These are phyloP conservation scores for Gymnocheta viridis DNA, from an alignment of 2,888 invertebrate species.

Conservation along the genomic window DNA sequence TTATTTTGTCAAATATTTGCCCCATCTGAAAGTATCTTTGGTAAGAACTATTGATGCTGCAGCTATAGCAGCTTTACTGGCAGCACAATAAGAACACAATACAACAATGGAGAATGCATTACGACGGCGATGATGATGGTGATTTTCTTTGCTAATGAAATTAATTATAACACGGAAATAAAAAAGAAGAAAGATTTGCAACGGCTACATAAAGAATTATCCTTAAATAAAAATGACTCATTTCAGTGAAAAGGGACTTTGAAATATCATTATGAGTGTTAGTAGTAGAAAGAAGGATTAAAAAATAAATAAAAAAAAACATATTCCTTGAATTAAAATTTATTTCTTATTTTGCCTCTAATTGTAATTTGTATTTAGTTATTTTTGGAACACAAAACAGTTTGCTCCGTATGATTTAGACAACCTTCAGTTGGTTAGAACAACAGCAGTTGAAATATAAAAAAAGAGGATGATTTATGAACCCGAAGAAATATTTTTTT, in stretches of 20 bases:
- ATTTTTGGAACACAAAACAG: slow-evolving; percentile 44
- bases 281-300: slow-evolving; percentile 28
- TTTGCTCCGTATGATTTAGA: slow-evolving; percentile 38
- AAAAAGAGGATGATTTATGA: slow-evolving; percentile 70
- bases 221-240: slow-evolving; percentile 54
- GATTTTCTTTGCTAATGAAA: slow-evolving; percentile 69
- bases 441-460: background rate
- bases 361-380: slow-evolving; percentile 55
- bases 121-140: slow-evolving; percentile 39
- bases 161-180: slow-evolving; percentile 65
- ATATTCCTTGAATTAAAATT: background rate
- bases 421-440: slow-evolving; percentile 33
- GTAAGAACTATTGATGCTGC: background rate
- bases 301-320: slow-evolving; percentile 21
- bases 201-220: slow-evolving; percentile 36
- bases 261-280: slow-evolving; percentile 9
- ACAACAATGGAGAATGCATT: slow-evolving; percentile 28
- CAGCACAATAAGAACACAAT: slow-evolving; percentile 12
- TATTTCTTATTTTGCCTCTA: slow-evolving; percentile 41
- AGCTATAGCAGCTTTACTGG: slow-evolving; percentile 6
- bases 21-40: background rate
- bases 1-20: background rate
- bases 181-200: slow-evolving; percentile 6
- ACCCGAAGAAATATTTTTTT: slow-evolving; percentile 59
- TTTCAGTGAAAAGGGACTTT: slow-evolving; percentile 28